Base-by-base conservation (phyloP, 1,140 invertebrate genomes). In the Psix sp. region DNA sequence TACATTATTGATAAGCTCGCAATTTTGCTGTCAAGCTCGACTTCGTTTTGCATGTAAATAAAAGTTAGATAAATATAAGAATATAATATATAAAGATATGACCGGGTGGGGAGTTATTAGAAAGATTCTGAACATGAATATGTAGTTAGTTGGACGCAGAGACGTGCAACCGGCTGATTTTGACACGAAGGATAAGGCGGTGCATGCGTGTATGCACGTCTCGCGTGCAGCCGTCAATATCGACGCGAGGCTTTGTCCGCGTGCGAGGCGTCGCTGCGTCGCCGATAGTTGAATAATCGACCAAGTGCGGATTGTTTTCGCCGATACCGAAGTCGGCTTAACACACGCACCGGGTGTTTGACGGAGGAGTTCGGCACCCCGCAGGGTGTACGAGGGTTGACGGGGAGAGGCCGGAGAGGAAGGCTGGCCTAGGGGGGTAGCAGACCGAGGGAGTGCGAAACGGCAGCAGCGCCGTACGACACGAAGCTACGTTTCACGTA, bases 401-500 rank as follows among this genome's bases (percentile, higher is more conserved):
- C 38, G 31, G 46, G 42, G 72, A 54, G 43, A 57, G 51, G 49
- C 16, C 48, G 31, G 26, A 18, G 10, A 7, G 29, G 16, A 14
- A 33, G 9, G 21, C 3, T 29, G 26, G n/a, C 29, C 4, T 18
- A 63, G 24, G 59, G 59, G 59, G 59, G 59, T 63, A 63, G 59
- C 24, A 63, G 36, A 52, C 51, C 48, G 54, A 51, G 68, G 56
- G 42, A 36, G 59, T 40, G 51, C 45, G 63, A 72, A 72, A 59
- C 40, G n/a, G n/a, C n/a, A 76, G 74, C 72, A 71, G 74, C 54
- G 70, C 39, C 70, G 36, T 54, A 13, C 35, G 49, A 39, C 49
- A 46, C 42, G 21, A 56, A 18, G 14, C 39, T 51, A 56, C 39
- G 56, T 57, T 49, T 18, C 49, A 45, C 56, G 21, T 38, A 17